A percentile compares a stretch with the other conserved stretches of the same genome.
These are phyloP conservation scores for Artemia franciscana DNA, from an alignment of 1,140 invertebrate species.

Conservation along the genomic window DNA sequence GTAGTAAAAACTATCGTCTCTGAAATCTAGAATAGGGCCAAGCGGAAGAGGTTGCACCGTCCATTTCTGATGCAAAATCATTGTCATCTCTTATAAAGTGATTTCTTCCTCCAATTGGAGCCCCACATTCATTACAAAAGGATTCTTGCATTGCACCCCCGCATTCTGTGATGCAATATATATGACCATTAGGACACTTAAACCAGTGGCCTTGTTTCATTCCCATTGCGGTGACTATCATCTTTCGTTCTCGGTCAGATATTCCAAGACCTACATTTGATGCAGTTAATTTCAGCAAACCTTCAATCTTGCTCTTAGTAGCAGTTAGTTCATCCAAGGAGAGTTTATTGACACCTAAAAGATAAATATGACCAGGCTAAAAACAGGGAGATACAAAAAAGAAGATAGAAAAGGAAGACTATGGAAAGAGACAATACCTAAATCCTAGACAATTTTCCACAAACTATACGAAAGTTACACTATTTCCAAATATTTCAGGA, in stretches of 20 bases:
- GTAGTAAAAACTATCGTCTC: too few species aligned
- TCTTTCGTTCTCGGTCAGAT: conserved; percentile 26
- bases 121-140: conserved; percentile 36
- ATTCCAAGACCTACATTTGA: conserved; percentile 23
- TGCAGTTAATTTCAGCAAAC: too few species aligned
- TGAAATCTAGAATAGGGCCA: conserved; percentile 22
- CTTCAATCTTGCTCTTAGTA: too few species aligned
- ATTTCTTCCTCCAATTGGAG: conserved; percentile 30
- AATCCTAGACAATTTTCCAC: too few species aligned
- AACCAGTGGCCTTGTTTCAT: conserved; percentile 39
- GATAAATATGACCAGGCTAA: too few species aligned
- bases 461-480: too few species aligned
- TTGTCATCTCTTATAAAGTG: conserved; percentile 30
- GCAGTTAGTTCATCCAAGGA: too few species aligned
- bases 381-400: too few species aligned
- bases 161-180: conserved; percentile 42
- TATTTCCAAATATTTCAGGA: too few species aligned
- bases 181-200: conserved; percentile 46
- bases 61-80: conserved; percentile 30
- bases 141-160: conserved; percentile 34
- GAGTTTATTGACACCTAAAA: too few species aligned
- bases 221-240: conserved; percentile 34
- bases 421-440: too few species aligned
- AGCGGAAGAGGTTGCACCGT: conserved; percentile 25
- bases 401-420: too few species aligned